A percentile compares a stretch with the other conserved stretches of the same genome.
These are phyloP conservation scores for Podocnemis expansa DNA, from an alignment of 2,113 vertebrate genomes.

Conservation along the genomic window DNA sequence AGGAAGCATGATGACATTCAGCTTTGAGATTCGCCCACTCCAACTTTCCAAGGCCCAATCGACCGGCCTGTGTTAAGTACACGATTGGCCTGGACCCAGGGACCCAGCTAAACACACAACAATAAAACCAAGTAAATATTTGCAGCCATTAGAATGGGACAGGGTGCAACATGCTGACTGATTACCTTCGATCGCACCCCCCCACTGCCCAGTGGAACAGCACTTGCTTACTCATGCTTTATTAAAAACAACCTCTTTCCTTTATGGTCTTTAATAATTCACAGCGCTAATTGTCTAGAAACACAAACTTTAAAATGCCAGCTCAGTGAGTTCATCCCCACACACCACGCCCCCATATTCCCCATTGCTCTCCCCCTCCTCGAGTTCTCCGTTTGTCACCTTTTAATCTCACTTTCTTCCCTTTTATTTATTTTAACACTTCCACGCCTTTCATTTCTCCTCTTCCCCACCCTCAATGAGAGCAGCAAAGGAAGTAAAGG, in stretches of 20 bases:
- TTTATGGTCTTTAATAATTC: constrained; percentile 75
- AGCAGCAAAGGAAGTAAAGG: not conserved
- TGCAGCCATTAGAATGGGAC: constrained; percentile 54
- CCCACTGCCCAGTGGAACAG: constrained; percentile 65
- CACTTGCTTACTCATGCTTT: constrained; percentile 82
- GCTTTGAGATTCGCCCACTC: not conserved
- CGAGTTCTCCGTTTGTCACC: not conserved
- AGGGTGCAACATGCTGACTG: constrained; percentile 50
- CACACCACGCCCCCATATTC: not conserved
- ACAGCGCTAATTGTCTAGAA: constrained; percentile 64
- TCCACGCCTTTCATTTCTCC: not conserved
- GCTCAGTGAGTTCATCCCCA: constrained; percentile 9
- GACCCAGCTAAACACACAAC: constrained; percentile 43
- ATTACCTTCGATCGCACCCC: constrained; percentile 69
- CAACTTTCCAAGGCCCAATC: not conserved
- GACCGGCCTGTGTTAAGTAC: constrained; percentile 16
- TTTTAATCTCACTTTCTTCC: too few species aligned
- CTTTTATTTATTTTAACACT: not conserved
- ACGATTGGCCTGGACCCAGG: constrained; percentile 35
- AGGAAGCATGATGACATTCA: not conserved
- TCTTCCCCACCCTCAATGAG: not conserved
- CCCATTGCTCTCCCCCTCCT: not conserved
- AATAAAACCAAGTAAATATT: constrained; percentile 49
- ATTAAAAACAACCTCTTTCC: constrained; percentile 73
- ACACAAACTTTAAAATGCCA: constrained; percentile 57